Evolutionary conservation across 2,888 invertebrate species (phyloP).

Genomic region (Creontiades dilutus): DNA sequence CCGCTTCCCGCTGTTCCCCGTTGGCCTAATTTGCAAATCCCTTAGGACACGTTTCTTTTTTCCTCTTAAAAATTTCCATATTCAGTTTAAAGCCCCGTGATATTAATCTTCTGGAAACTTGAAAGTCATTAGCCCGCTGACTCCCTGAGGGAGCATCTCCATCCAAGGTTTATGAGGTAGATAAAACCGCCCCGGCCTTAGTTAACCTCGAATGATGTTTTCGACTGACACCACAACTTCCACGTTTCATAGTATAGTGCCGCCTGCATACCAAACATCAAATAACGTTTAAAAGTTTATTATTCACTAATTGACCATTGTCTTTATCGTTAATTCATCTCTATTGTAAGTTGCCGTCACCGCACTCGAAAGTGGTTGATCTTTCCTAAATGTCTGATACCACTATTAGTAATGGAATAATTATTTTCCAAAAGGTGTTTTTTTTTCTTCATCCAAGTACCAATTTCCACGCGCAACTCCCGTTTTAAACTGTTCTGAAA

Average conservation of each 20-base stretch:
- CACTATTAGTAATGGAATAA: no score
- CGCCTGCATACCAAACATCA: not conserved
- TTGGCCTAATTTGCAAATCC: slow-evolving; percentile 46
- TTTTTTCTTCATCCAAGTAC: no score
- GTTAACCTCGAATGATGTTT: slow-evolving; percentile 14
- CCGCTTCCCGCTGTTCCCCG: not conserved
- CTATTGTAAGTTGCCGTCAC: no score
- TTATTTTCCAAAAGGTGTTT: no score
- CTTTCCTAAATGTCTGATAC: no score
- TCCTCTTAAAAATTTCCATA: slow-evolving; percentile 37
- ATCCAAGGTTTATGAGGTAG: slow-evolving; percentile 48
- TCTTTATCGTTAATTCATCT: no score
- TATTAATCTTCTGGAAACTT: slow-evolving; percentile 47
- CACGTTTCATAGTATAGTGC: not conserved
- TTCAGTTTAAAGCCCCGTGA: slow-evolving; percentile 27
- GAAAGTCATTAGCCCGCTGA: slow-evolving; percentile 49
- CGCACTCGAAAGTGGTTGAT: no score
- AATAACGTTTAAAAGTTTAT: no score
- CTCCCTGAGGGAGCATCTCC: slow-evolving; percentile 29
- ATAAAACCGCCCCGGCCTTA: slow-evolving; percentile 20
- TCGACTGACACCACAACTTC: slow-evolving; percentile 25
- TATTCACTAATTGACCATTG: no score
- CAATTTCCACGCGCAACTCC: no score
- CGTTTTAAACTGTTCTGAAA: no score
- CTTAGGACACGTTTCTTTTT: slow-evolving; percentile 21